These are phyloP conservation scores for Panthera uncia DNA, from an alignment of 2,113 vertebrate genomes.

Conservation along the genomic window DNA sequence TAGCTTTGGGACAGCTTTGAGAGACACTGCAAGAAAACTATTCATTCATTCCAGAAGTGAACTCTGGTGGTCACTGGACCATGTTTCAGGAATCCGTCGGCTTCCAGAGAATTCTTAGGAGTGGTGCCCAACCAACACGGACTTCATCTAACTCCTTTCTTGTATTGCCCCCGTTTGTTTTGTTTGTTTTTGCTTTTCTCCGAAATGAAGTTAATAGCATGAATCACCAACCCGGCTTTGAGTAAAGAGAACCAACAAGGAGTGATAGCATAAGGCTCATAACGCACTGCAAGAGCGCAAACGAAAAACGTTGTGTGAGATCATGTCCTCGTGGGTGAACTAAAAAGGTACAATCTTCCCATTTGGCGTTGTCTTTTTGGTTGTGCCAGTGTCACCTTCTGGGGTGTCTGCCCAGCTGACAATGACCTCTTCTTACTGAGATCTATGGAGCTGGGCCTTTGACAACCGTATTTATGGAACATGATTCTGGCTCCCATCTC, in stretches of 20 bases:
- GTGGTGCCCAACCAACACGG: background rate
- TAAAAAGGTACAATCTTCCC: background rate
- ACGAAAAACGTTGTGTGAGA: background rate
- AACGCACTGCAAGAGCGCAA: background rate
- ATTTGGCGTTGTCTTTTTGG: background rate
- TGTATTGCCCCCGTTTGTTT: background rate
- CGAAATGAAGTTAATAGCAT: background rate
- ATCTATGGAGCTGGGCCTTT: background rate
- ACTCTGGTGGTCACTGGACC: background rate
- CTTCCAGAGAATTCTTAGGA: slow-evolving; percentile 36
- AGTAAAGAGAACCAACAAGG: background rate
- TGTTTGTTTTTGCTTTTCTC: background rate
- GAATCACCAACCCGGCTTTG: background rate
- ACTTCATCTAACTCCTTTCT: background rate
- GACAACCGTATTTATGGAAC: background rate
- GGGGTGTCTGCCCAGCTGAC: background rate
- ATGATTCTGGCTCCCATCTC: background rate
- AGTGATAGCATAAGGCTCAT: background rate
- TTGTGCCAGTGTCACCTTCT: background rate
- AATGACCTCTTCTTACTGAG: background rate
- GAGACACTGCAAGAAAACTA: background rate
- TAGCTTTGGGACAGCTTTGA: background rate
- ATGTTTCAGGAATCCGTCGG: background rate
- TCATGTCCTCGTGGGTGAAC: background rate
- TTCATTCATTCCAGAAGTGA: slow-evolving; percentile 13